Conservation (phyloP, 1,140 invertebrate genomes). For the Drosophila virilis region DNA sequence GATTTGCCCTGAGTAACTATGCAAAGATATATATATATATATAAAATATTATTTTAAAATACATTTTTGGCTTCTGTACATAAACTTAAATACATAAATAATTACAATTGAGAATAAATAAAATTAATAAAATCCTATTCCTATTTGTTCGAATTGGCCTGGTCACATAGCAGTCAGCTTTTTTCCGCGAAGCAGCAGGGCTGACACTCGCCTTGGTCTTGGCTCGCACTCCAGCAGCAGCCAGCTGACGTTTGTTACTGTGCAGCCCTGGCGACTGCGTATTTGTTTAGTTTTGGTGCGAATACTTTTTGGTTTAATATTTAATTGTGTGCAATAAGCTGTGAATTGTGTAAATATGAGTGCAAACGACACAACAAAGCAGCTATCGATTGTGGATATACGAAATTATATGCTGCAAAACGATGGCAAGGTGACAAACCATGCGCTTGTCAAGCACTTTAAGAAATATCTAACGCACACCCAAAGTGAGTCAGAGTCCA, state of each 20-base stretch:
- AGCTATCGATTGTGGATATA: slow-evolving; percentile 92
- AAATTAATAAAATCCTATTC: neutral
- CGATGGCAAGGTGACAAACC: slow-evolving; percentile 93
- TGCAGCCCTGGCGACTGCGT: slow-evolving; percentile 51
- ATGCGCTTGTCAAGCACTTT: slow-evolving; percentile 94
- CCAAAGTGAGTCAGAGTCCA: slow-evolving; percentile 80
- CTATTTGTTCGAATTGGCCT: neutral
- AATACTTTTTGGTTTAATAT: slow-evolving; percentile 35
- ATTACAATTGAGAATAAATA: too few relatives aligned
- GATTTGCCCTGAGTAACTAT: too few relatives aligned
- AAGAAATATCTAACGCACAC: slow-evolving; percentile 90
- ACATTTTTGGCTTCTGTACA: too few relatives aligned
- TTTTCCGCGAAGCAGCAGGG: slow-evolving; percentile 56
- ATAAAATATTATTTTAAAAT: too few relatives aligned
- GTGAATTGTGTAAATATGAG: slow-evolving; percentile 49
- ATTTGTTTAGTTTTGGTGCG: slow-evolving; percentile 62
- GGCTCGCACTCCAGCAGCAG: neutral
- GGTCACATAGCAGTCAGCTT: slow-evolving; percentile 54
- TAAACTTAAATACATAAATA: too few relatives aligned
- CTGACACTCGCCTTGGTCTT: slow-evolving; percentile 16
- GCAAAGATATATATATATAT: too few relatives aligned
- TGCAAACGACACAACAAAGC: slow-evolving; percentile 89
- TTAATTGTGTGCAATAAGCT: slow-evolving; percentile 36
- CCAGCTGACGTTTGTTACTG: slow-evolving; percentile 27
- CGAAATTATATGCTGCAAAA: slow-evolving; percentile 92